Evolutionary conservation across 2,113 vertebrate genomes (phyloP).

Genomic region (Gadus chalcogrammus): DNA sequence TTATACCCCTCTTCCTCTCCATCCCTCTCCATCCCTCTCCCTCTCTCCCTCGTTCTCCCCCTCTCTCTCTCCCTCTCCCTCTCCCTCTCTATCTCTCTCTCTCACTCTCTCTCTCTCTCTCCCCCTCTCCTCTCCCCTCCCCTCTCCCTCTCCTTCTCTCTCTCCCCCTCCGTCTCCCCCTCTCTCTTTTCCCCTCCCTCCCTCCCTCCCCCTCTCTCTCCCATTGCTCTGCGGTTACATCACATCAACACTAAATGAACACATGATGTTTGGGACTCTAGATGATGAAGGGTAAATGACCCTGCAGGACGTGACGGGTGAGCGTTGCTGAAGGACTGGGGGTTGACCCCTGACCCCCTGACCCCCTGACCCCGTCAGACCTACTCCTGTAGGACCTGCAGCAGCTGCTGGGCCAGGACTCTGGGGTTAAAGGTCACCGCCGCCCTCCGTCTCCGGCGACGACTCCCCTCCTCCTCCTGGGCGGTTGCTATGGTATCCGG

Average conservation of each 20-base stretch:
- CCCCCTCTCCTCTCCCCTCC: not conserved
- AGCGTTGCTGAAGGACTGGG: too few species aligned
- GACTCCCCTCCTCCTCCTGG: constrained; percentile 37
- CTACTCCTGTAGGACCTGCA: constrained; percentile 68
- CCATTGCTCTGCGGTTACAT: too few species aligned
- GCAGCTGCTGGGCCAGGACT: constrained; percentile 63
- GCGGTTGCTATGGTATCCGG: constrained; percentile 34
- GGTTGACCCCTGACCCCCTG: not conserved
- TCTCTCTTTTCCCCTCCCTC: too few species aligned
- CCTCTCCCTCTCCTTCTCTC: not conserved
- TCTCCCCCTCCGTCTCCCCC: not conserved
- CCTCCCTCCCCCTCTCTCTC: constrained; percentile 2
- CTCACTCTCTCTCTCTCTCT: not conserved
- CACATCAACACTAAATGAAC: too few species aligned
- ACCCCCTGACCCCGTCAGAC: not conserved
- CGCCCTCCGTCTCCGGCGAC: constrained; percentile 52
- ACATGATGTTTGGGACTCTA: too few species aligned
- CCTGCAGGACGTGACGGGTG: too few species aligned
- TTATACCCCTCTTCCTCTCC: not conserved
- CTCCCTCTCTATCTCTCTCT: not conserved
- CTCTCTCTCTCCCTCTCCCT: not conserved
- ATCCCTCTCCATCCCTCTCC: not conserved
- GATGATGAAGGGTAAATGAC: too few species aligned
- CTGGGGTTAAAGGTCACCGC: constrained; percentile 62
- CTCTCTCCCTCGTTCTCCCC: not conserved